Evolutionary conservation across 2,888 invertebrate genomes (phyloP), one percentile per base, ranked within the genome.

Genomic region (Caenorhabditis sp.): DNA sequence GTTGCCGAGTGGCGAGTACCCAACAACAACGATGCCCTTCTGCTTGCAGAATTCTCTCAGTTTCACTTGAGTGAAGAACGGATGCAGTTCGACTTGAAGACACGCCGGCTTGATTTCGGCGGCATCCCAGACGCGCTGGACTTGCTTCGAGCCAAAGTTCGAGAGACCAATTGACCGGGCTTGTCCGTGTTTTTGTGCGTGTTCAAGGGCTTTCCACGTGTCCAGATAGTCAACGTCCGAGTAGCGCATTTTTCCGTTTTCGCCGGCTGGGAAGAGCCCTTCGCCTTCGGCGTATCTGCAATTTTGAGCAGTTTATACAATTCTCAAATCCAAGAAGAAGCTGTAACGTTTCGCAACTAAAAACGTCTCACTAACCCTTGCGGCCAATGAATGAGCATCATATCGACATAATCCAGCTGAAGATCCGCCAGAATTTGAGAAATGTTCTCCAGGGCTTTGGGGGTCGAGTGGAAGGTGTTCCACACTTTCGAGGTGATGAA

Each of bases 11-110:
- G 86, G 83, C 44, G 81, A 78, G 80, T 88, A 88, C n/a, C 85
- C 88, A 24, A 85, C 85, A 53, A 88, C 69, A 6, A 72, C 83
- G 24, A 88, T 88, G 22, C 74, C 78, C 55, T 88, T 76, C 28
- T 77, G 51, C 62, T 77, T 69, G 86, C 95, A 95, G 83, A 94
- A 94, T 1, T 94, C 92, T 13, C 90, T 82, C 76, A 95, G 92
- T 22, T 94, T 93, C 37, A 93, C 92, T 92, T 95, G 95, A 92
- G 96, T 96, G 89, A 95, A 94, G 88, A 95, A 95, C 28, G 95
- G 94, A 89, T 96, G 95, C 40, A 95, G 93, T 92, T 96, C 96
- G 68, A 88, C 88, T 84, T 91, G 91, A 70, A 95, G 90, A 92
- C 92, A 93, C 62, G 94, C 94, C 50, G 95, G 96, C 80, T 94